Conservation (phyloP, 2,888 invertebrate species). For the Antheraea assamensis region DNA sequence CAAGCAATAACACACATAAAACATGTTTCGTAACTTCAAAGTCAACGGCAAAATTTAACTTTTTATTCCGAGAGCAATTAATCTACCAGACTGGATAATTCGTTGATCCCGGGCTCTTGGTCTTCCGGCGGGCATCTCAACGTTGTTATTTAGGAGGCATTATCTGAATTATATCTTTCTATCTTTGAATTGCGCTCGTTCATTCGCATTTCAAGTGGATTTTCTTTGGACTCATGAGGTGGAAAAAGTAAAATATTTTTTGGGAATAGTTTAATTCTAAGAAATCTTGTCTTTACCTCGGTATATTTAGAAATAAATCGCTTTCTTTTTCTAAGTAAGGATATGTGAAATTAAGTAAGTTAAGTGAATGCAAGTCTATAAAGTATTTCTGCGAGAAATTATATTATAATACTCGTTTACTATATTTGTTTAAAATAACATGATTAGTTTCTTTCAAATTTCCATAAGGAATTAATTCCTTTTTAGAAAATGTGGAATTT, state of each 20-base stretch:
- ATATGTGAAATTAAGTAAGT: not conserved
- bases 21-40: slow-evolving; percentile 18
- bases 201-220: slow-evolving; percentile 5
- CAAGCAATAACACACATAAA: not conserved
- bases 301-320: not conserved
- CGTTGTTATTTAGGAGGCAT: slow-evolving; percentile 26
- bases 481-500: too few species aligned
- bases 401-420: too few species aligned
- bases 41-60: slow-evolving; percentile 23
- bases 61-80: slow-evolving; percentile 35
- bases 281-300: not conserved
- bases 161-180: slow-evolving; percentile 23
- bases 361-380: not conserved
- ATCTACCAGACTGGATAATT: slow-evolving; percentile 49
- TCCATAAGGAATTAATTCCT: not conserved
- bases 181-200: slow-evolving; percentile 1
- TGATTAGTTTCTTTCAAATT: too few species aligned
- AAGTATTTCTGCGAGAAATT: not conserved
- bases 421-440: too few species aligned
- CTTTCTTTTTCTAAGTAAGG: not conserved
- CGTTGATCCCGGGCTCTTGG: slow-evolving; percentile 12
- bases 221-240: not conserved
- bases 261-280: not conserved
- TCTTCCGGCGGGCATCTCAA: slow-evolving; percentile 22
- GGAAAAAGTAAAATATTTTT: not conserved